phyloP scores from a whole-genome alignment of 1,140 invertebrate genomes.

The Riptortus pedestris region DNA sequence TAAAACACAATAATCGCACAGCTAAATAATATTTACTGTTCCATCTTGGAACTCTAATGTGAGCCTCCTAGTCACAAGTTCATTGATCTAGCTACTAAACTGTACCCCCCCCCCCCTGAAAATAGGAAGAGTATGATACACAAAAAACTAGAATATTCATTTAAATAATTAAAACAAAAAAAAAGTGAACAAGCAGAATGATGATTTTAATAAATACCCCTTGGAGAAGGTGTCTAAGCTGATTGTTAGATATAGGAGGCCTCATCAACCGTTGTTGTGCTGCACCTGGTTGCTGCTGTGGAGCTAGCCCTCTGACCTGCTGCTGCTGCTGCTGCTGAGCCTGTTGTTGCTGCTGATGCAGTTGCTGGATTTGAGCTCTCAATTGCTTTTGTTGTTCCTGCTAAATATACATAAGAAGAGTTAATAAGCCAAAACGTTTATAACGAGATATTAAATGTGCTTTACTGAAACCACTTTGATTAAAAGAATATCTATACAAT shows the following conservation, averaged over 20 bases:
- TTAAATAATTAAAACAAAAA: background rate
- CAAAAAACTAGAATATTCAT: background rate
- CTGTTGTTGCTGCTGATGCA: conserved; percentile 30
- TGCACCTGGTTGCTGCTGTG: conserved; percentile 33
- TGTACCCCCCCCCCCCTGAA: too few relatives aligned
- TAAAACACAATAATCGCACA: too few relatives aligned
- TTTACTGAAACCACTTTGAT: conserved; percentile 3
- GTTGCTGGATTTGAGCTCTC: conserved; percentile 33
- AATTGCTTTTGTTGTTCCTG: conserved; percentile 32
- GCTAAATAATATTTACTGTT: too few relatives aligned
- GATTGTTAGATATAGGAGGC: conserved; percentile 51
- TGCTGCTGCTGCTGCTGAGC: conserved; percentile 35
- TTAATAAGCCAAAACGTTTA: background rate
- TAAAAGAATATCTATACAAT: conserved; percentile 2
- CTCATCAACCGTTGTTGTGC: conserved; percentile 48
- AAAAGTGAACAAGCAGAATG: background rate
- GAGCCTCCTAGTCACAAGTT: too few relatives aligned
- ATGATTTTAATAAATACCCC: too few relatives aligned
- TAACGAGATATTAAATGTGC: background rate
- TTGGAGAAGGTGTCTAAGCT: conserved; percentile 55
- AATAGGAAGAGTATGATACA: too few relatives aligned
- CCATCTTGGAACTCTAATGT: too few relatives aligned
- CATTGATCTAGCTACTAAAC: too few relatives aligned
- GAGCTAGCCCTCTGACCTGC: conserved; percentile 23
- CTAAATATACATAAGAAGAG: conserved; percentile 15